Evolutionary conservation across 1,140 invertebrate genomes (phyloP).

Genomic region (Neodiprion pinetum): DNA sequence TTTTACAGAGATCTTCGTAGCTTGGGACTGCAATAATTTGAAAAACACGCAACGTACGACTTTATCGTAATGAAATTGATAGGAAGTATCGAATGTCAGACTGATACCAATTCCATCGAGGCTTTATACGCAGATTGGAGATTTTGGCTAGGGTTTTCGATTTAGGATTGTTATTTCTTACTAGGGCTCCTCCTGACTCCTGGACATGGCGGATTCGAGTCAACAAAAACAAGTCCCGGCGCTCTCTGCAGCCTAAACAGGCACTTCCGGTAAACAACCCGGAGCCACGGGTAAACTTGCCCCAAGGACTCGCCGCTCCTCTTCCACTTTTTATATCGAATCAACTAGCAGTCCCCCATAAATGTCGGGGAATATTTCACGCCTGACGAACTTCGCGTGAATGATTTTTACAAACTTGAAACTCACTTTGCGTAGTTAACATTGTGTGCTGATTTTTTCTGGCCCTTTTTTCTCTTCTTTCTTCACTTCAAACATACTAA

Average conservation of each 20-base stretch:
- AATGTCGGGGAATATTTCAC: not conserved
- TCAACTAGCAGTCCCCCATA: not conserved
- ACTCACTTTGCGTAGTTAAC: no score
- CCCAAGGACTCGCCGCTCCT: not conserved
- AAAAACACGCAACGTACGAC: no score
- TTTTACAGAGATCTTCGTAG: no score
- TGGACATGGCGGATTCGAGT: not conserved
- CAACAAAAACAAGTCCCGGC: slow-evolving; percentile 4
- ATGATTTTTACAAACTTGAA: not conserved
- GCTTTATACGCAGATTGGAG: no score
- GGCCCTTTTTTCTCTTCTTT: no score
- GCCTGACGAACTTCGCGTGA: not conserved
- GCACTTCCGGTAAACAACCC: not conserved
- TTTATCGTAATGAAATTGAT: no score
- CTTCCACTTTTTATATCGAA: not conserved
- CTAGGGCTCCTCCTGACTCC: not conserved
- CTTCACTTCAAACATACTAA: no score
- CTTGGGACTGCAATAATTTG: no score
- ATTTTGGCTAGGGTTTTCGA: not conserved
- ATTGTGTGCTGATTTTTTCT: no score
- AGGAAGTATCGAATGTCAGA: no score
- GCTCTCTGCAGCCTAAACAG: not conserved
- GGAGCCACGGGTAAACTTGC: not conserved
- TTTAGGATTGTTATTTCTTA: not conserved
- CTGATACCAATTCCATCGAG: no score